Evolutionary conservation across 2,888 invertebrate species (phyloP).

Genomic region (Sussaba pulchella): DNA sequence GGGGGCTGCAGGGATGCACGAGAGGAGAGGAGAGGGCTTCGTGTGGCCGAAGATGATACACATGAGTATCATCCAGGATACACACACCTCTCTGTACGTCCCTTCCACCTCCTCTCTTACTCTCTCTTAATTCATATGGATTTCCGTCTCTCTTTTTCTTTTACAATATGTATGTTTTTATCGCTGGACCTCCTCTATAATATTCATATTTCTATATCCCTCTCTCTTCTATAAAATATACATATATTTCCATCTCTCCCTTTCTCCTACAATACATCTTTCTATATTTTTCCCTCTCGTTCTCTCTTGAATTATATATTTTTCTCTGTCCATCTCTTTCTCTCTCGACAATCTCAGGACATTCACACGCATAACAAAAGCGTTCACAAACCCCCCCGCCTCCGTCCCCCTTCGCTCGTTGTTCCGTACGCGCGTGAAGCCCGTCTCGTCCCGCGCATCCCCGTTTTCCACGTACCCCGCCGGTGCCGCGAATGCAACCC

Average conservation of each 20-base stretch:
- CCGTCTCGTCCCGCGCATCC: slow-evolving; percentile 20
- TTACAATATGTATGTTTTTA: too few relatives aligned
- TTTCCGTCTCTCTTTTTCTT: too few relatives aligned
- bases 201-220: too few relatives aligned
- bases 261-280: too few relatives aligned
- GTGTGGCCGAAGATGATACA: slow-evolving; percentile 6
- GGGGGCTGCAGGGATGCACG: slow-evolving; percentile 6
- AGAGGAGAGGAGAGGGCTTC: neutral
- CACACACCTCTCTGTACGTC: neutral
- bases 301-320: too few relatives aligned
- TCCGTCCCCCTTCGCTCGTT: slow-evolving; percentile 66
- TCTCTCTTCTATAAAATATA: too few relatives aligned
- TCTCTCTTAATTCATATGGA: too few relatives aligned
- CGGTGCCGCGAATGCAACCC: slow-evolving; percentile 38
- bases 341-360: slow-evolving; percentile 34
- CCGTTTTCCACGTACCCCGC: slow-evolving; percentile 50
- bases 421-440: slow-evolving; percentile 18
- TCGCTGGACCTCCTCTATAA: too few relatives aligned
- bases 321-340: too few relatives aligned
- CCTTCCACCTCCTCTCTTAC: slow-evolving; percentile 1
- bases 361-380: slow-evolving; percentile 26
- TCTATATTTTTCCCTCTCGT: too few relatives aligned
- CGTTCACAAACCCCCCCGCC: too few relatives aligned
- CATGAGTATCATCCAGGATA: slow-evolving; percentile 16
- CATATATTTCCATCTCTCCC: too few relatives aligned